Evolutionary conservation across 2,888 invertebrate genomes (phyloP), one percentile per base, ranked within the genome.

Genomic region (Thyatira batis): DNA sequence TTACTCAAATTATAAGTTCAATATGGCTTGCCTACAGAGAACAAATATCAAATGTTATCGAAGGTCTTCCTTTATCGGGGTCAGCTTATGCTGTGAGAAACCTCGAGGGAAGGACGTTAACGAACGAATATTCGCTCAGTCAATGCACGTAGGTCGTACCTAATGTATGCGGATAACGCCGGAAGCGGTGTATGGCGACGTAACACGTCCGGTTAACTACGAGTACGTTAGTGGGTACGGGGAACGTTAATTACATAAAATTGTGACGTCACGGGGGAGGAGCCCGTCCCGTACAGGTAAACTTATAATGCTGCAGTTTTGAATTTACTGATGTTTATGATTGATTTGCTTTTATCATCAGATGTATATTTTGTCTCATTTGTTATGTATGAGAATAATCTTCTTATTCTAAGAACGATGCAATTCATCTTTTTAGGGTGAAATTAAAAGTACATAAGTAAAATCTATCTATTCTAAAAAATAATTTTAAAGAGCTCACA

Each of bases 221-320:
- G 57, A 45, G 57, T 54, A 60, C 52, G 58, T 61, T 62, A 57
- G 58, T 61, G 63, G 67, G 67, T 71, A 69, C 72, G 65, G 69
- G 59, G 65, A 61, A 76, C 80, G 84, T 79, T 87, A 89, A 88
- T 88, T 87, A 85, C 82, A 80, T 84, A 80, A 85, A 84, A 86
- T 80, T 80, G 82, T 85, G 81, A 85, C 84, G 84, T 82, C 87
- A 74, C 81, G 56, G 50, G 79, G 74, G 83, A 82, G 76, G 68
- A 78, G 71, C 66, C 69, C 62, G 71, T 67, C 63, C 69, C 67
- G 67, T 71, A 66, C 74, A 77, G 71, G 76, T 78, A 69, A 72
- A 80, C 74, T 81, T 74, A 72, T 69, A 73, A 71, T 72, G 74
- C 73, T 82, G 81, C 80, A 80, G 72, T 78, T 71, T 71, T 54